phyloP scores from a whole-genome alignment of 2,888 invertebrate genomes.

The Trachelus troglodyta region DNA sequence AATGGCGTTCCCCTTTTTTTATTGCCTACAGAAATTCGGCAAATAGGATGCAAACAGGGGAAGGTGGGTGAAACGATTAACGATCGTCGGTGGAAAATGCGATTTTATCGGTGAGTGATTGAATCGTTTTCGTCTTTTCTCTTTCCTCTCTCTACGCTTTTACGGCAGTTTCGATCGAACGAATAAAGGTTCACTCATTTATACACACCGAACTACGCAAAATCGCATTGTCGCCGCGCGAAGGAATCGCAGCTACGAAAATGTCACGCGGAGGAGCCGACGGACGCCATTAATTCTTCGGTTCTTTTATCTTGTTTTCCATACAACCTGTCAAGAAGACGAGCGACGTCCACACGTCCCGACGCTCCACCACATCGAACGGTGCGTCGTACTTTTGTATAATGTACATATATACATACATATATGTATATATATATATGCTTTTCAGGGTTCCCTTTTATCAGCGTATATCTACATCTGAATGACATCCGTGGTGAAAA shows the following conservation, averaged over 20 bases:
- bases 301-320: conserved; percentile 43
- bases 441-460: conserved; percentile 16
- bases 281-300: conserved; percentile 49
- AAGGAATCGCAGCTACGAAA: background rate
- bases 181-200: background rate
- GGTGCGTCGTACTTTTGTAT: background rate
- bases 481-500: conserved; percentile 26
- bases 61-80: background rate
- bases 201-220: background rate
- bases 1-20: background rate
- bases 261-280: conserved; percentile 25
- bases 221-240: background rate
- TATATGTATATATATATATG: background rate
- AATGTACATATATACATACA: background rate
- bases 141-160: background rate
- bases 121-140: background rate
- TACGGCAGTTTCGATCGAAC: background rate
- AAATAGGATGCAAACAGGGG: background rate
- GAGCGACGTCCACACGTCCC: background rate
- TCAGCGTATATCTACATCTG: conserved; percentile 35
- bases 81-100: background rate
- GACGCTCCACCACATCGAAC: background rate
- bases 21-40: background rate
- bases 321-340: background rate
- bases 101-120: background rate